A percentile compares a stretch with the other conserved stretches of the same genome.
Evolutionary conservation across 2,797 vertebrate genomes (phyloP).

Genomic region (Sciaenops ocellatus): DNA sequence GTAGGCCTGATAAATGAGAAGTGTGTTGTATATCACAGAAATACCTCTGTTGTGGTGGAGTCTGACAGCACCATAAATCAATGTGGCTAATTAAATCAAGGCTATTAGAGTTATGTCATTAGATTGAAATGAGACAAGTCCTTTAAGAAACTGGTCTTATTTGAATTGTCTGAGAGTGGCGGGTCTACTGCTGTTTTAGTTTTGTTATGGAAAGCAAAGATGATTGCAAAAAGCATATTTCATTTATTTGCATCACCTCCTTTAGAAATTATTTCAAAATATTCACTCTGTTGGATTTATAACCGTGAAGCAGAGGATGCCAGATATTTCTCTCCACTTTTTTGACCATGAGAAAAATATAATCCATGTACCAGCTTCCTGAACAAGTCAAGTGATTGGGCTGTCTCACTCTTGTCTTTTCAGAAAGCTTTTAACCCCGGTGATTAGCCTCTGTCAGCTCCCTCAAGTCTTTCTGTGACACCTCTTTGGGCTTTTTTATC

Average conservation of each 20-base stretch:
- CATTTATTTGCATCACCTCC: constrained; percentile 20
- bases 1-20: constrained; percentile 64
- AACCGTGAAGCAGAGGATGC: neutral
- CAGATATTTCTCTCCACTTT: constrained; percentile 19
- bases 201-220: constrained; percentile 27
- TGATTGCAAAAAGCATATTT: constrained; percentile 14
- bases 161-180: constrained; percentile 18
- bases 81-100: constrained; percentile 62
- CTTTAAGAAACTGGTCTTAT: constrained; percentile 38
- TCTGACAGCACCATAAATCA: constrained; percentile 64
- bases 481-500: constrained; percentile 72
- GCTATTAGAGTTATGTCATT: constrained; percentile 46
- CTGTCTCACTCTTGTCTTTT: constrained; percentile 56
- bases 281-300: constrained; percentile 23
- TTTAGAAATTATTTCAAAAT: constrained; percentile 2
- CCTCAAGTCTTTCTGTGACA: constrained; percentile 68
- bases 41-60: constrained; percentile 52
- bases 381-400: constrained; percentile 55
- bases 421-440: constrained; percentile 71
- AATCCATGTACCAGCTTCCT: constrained; percentile 36
- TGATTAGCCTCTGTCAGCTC: constrained; percentile 73
- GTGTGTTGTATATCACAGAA: constrained; percentile 38
- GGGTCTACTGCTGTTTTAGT: constrained; percentile 1
- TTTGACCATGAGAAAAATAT: constrained; percentile 55
- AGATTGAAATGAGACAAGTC: constrained; percentile 47